A percentile compares a stretch with the other conserved stretches of the same genome.
phyloP scores from a whole-genome alignment of 2,888 invertebrate species.

The Pristionchus arcanus region DNA sequence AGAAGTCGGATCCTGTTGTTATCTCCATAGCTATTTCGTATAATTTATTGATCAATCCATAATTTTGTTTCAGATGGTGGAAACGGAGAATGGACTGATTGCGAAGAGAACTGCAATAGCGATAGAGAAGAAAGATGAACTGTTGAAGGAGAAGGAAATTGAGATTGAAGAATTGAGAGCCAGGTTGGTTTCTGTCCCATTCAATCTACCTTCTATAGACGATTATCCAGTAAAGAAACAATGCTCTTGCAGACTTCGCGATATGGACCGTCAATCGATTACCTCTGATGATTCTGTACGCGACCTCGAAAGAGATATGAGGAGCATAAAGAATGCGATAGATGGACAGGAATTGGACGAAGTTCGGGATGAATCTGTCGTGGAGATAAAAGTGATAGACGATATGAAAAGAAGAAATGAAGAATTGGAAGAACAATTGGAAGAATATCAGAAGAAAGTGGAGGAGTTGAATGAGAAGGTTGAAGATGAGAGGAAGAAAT shows the following conservation, averaged over 20 bases:
- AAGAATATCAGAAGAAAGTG: not conserved
- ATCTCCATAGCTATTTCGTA: not conserved
- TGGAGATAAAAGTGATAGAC: not conserved
- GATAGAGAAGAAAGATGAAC: not conserved
- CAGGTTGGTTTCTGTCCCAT: too few relatives aligned
- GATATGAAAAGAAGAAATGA: not conserved
- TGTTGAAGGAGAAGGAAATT: not conserved
- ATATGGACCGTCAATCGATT: not conserved
- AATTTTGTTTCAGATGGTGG: not conserved
- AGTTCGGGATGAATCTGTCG: not conserved
- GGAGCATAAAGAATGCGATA: not conserved
- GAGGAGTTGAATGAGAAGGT: not conserved
- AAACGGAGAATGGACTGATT: slow-evolving; percentile 6
- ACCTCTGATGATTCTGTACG: not conserved
- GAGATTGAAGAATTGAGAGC: not conserved
- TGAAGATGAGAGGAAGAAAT: not conserved
- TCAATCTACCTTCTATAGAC: too few relatives aligned
- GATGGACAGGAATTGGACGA: not conserved
- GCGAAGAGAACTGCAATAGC: not conserved
- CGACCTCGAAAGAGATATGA: not conserved
- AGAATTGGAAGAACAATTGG: not conserved
- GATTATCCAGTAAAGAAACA: not conserved
- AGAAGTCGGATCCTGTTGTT: not conserved
- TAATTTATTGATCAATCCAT: not conserved
- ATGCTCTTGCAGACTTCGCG: not conserved